Evolutionary conservation across 1,140 invertebrate species (phyloP), one percentile per base, ranked within the genome.

Genomic region (Wiebesia pumilae): DNA sequence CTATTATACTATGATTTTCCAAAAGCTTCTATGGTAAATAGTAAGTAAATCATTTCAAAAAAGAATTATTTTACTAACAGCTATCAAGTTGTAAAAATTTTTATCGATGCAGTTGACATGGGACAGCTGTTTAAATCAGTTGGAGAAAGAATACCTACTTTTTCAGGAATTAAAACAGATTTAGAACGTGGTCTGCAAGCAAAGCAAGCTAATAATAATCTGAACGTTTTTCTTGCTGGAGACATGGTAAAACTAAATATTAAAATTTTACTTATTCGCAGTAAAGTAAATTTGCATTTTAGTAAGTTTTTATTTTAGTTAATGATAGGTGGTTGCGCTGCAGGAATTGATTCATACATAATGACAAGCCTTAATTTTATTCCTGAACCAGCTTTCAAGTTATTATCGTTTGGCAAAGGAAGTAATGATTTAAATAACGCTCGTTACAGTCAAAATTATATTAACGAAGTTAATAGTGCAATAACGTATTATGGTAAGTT

Each of bases 1-100:
- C 94, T 98, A n/a, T 94, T 97, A 27, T 97, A 97, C 90, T 98
- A 98, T 89, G 97, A 98, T 88, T 96, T 97, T 89, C 97, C 97
- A 7, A 94, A 94, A 51, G 95, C 96, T 89, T 96, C 96, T 14
- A 95, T 95, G 85, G 96, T 97, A 30, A 94, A 96, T 84, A 94
- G 97, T 97, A 93, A 95, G 94, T 88, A 81, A 27, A 67, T 80
- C 33, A 38, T 33, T 81, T 85, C 0, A 30, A 58, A 78, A 43
- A 73, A 67, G 7, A 81, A 69, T 47, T 58, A 67, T 24, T 16
- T 33, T 40, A 35, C 40, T 27, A 40, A 27, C 19, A 83, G 27
- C 12, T 69, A 33, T 38, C 30, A 27, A 51, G 3, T 58, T 58
- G 19, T 19, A 38, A 19, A 71, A 21, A 47, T 47, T 69, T 12